phyloP scores from a whole-genome alignment of 1,140 invertebrate species.

The Zaprionus capensis region DNA sequence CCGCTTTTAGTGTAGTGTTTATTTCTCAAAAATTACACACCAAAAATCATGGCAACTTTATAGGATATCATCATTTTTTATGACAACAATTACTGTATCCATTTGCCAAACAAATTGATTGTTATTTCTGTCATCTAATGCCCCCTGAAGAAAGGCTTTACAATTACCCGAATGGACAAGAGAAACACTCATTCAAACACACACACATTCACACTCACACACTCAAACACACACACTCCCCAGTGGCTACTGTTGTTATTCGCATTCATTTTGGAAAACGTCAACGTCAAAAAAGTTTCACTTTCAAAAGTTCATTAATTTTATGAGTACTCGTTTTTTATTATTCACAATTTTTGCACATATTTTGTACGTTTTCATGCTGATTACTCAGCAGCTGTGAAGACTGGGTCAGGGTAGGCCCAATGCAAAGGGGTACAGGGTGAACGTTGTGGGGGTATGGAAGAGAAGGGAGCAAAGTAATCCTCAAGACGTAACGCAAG shows the following conservation, averaged over 20 bases:
- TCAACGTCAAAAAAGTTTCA: conserved; percentile 62
- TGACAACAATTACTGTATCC: neutral
- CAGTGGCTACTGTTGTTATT: conserved; percentile 26
- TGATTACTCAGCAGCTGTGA: conserved; percentile 28
- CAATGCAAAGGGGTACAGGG: neutral
- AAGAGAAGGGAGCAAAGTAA: neutral
- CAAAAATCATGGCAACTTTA: neutral
- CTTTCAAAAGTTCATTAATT: conserved; percentile 75
- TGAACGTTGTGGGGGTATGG: neutral
- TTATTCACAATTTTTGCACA: conserved; percentile 33
- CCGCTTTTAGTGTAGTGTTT: neutral
- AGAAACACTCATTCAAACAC: neutral
- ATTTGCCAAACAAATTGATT: conserved; percentile 14
- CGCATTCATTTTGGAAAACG: conserved; percentile 47
- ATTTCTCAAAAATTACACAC: neutral
- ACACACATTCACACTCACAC: neutral
- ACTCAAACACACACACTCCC: neutral
- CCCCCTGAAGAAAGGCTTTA: neutral
- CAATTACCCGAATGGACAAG: neutral
- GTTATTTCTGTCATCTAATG: conserved; percentile 10
- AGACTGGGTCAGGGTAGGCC: conserved; percentile 8
- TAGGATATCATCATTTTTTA: neutral
- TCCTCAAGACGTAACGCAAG: conserved; percentile 39
- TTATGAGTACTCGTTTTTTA: conserved; percentile 64
- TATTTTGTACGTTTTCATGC: conserved; percentile 38